Base-by-base conservation (phyloP, 2,888 invertebrate genomes). In the Torymus tubicola region DNA sequence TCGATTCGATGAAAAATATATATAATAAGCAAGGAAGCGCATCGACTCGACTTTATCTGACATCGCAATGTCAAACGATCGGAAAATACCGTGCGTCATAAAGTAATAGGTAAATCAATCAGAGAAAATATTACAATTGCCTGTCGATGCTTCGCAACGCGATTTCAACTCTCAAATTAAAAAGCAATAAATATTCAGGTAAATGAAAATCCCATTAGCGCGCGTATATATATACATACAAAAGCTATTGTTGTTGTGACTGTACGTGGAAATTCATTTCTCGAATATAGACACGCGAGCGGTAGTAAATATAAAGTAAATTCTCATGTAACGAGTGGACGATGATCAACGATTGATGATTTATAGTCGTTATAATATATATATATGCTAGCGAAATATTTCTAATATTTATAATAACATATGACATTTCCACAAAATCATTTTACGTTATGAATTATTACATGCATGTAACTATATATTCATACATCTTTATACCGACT, bases 161-260 rank as follows among this genome's bases (percentile, higher is more conserved):
- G 31, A 72, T 72, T 72, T 24, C 31, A 31, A 5, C 53, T 53
- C n/a, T 63, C 72, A 64, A 31, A 55, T 64, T 61, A 72, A 72
- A 64, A 72, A 63, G 53, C 55, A 63, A 64, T 64, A 55, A 64
- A 72, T 63, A 31, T 72, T 63, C 2, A 58, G 13, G 16, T 31
- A 16, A 50, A 16, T 16, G 18, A 58, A 58, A 16, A 24, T 70
- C 31, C 58, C 42, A 16, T 69, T 58, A 57, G 18, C 4, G 24
- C 42, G 50, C 10, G 13, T 18, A 70, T 16, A 53, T 11, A 21
- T 2, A 21, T 2, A 21, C 21, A 21, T 2, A 21, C 21, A 14
- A 61, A 8, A 10, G 42, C 8, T 21, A n/a, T 8, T 1, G 16
- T 52, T 52, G 10, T n/a, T 21, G 31, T 5, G 31, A 31, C 31